Evolutionary conservation across 2,888 invertebrate species (phyloP).

Genomic region (Pomacea canaliculata): DNA sequence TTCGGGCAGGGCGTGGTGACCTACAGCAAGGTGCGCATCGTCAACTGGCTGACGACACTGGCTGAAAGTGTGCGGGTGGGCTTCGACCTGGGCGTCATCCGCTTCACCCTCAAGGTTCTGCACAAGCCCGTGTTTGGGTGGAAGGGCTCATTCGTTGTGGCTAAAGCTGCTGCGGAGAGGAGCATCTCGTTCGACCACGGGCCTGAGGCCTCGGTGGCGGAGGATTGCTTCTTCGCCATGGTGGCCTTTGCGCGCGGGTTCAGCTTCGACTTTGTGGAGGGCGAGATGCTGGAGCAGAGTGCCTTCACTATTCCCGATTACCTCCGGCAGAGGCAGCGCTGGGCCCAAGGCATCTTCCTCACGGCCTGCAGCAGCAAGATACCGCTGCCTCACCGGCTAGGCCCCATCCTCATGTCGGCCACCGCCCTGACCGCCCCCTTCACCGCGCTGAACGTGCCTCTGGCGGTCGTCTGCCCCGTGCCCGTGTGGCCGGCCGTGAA

Average conservation of each 20-base stretch:
- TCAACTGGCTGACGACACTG: constrained; percentile 58
- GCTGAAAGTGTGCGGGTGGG: constrained; percentile 56
- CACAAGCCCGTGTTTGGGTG: constrained; percentile 53
- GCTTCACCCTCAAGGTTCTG: constrained; percentile 46
- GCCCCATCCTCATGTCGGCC: constrained; percentile 16
- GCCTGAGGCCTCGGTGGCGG: constrained; percentile 55
- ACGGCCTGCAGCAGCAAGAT: constrained; percentile 43
- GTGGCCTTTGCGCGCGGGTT: constrained; percentile 45
- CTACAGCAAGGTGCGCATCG: constrained; percentile 33
- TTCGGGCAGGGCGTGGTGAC: constrained; percentile 56
- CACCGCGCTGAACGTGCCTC: too few species aligned
- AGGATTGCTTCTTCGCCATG: constrained; percentile 59
- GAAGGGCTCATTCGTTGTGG: constrained; percentile 56
- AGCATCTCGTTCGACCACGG: constrained; percentile 57
- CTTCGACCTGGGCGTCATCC: constrained; percentile 54
- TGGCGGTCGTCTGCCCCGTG: too few species aligned
- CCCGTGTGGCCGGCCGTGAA: not conserved
- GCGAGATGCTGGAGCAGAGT: constrained; percentile 59
- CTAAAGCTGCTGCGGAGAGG: constrained; percentile 38
- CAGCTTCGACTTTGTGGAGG: constrained; percentile 54
- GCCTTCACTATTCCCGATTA: constrained; percentile 52
- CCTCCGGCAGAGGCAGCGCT: constrained; percentile 50
- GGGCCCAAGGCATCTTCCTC: constrained; percentile 54
- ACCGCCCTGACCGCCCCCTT: too few species aligned
- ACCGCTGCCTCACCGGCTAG: constrained; percentile 43